A percentile compares a stretch with the other conserved stretches of the same genome.
Evolutionary conservation across 2,888 invertebrate genomes (phyloP).

Genomic region (Athalia cordata): DNA sequence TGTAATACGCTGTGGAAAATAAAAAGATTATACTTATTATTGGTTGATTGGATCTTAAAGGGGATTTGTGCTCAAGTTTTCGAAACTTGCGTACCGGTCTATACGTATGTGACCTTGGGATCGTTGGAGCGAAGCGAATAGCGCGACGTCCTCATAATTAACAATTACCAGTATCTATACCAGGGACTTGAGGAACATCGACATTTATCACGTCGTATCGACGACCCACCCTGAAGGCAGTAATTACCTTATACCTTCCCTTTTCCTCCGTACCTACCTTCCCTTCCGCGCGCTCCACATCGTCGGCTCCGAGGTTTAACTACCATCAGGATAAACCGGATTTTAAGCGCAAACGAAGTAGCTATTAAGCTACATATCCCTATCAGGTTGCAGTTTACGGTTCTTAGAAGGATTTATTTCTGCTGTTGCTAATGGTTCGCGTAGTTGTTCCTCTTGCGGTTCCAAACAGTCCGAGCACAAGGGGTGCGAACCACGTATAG

Average conservation of each 20-base stretch:
- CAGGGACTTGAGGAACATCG: conserved; percentile 2
- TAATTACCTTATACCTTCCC: conserved; percentile 18
- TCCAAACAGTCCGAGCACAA: no score
- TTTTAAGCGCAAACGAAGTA: conserved; percentile 23
- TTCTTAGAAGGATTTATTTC: no score
- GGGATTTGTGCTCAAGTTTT: no score
- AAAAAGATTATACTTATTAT: no score
- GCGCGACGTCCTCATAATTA: conserved; percentile 33
- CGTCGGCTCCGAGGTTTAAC: neutral
- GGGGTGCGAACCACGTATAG: no score
- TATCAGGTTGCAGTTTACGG: no score
- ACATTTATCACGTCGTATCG: conserved; percentile 40
- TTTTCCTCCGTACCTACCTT: neutral
- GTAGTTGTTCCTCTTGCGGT: no score
- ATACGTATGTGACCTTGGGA: neutral
- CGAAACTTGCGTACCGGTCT: no score
- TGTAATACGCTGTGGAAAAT: no score
- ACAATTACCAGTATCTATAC: conserved; percentile 23
- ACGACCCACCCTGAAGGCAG: conserved; percentile 39
- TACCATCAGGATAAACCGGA: conserved; percentile 32
- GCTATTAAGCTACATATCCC: neutral
- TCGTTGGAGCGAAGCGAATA: neutral
- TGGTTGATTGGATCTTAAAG: no score
- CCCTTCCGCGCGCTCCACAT: neutral
- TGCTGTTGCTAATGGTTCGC: neutral